Percentiles rank a stretch among this genome's conserved stretches.
phyloP scores from a whole-genome alignment of 1,140 invertebrate species.

The Drosophila parabipectinata region DNA sequence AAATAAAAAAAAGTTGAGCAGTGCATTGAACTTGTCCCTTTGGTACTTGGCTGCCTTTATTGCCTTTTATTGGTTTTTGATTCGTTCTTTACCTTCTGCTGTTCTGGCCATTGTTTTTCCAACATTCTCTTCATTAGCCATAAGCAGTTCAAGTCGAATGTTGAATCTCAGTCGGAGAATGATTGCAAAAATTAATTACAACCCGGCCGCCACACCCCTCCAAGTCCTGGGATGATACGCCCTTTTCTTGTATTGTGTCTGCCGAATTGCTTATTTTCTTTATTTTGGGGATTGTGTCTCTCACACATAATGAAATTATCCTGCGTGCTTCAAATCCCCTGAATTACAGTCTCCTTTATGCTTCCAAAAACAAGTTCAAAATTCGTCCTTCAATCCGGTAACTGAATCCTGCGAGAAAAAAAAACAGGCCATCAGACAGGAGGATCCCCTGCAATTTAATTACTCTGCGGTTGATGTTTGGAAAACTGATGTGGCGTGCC shows the following conservation, averaged over 20 bases:
- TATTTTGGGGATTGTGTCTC: slow-evolving; percentile 50
- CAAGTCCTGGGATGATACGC: slow-evolving; percentile 36
- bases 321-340: slow-evolving; percentile 23
- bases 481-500: slow-evolving; percentile 29
- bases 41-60: slow-evolving; percentile 48
- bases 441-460: slow-evolving; percentile 66
- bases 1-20: slow-evolving; percentile 64
- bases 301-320: slow-evolving; percentile 52
- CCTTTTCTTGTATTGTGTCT: slow-evolving; percentile 66
- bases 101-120: slow-evolving; percentile 18
- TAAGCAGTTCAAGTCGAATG: slow-evolving; percentile 72
- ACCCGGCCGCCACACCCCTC: slow-evolving; percentile 30
- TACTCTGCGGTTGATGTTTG: slow-evolving; percentile 59
- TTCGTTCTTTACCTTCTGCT: slow-evolving; percentile 58
- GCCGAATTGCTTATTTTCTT: slow-evolving; percentile 53
- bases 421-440: slow-evolving; percentile 23
- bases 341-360: slow-evolving; percentile 1
- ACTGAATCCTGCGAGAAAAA: slow-evolving; percentile 8
- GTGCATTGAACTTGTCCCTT: slow-evolving; percentile 64
- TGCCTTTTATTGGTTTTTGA: slow-evolving; percentile 79
- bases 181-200: slow-evolving; percentile 77
- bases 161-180: slow-evolving; percentile 52
- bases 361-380: slow-evolving; percentile 49
- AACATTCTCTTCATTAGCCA: slow-evolving; percentile 60
- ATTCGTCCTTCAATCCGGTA: slow-evolving; percentile 61